Conservation (phyloP, 2,113 vertebrate genomes). For the Pedetes capensis region DNA sequence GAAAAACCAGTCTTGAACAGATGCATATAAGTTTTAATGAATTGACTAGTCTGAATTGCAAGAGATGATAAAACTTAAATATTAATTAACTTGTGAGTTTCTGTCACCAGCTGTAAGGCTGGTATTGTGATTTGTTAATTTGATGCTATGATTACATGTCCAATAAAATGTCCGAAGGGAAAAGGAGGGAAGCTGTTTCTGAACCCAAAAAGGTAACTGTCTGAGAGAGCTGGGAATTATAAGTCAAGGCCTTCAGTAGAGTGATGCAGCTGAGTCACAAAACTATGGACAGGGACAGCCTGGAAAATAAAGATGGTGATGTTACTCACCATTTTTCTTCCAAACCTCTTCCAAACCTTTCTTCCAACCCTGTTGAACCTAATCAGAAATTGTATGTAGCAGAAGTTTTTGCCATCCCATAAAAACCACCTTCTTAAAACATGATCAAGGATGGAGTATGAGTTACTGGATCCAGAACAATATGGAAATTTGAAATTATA, state of each 20-base stretch:
- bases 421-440: neutral
- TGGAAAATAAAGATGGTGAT: neutral
- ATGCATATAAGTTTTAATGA: neutral
- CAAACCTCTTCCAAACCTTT: neutral
- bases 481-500: neutral
- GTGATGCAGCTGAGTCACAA: too few species aligned
- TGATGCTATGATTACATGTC: neutral
- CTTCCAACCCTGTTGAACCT: neutral
- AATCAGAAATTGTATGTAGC: neutral
- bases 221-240: neutral
- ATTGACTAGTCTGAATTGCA: neutral
- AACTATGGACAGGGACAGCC: neutral
- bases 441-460: neutral
- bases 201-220: neutral
- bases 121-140: neutral
- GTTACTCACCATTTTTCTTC: neutral
- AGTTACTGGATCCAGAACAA: neutral
- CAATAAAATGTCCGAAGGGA: neutral
- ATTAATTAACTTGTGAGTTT: neutral
- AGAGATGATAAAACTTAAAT: neutral
- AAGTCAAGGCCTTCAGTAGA: neutral
- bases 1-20: neutral
- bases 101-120: neutral
- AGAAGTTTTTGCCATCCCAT: neutral
- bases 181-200: neutral